A percentile compares a stretch with the other conserved stretches of the same genome.
phyloP scores from a whole-genome alignment of 2,888 invertebrate species.

The Pimpla rufipes region DNA sequence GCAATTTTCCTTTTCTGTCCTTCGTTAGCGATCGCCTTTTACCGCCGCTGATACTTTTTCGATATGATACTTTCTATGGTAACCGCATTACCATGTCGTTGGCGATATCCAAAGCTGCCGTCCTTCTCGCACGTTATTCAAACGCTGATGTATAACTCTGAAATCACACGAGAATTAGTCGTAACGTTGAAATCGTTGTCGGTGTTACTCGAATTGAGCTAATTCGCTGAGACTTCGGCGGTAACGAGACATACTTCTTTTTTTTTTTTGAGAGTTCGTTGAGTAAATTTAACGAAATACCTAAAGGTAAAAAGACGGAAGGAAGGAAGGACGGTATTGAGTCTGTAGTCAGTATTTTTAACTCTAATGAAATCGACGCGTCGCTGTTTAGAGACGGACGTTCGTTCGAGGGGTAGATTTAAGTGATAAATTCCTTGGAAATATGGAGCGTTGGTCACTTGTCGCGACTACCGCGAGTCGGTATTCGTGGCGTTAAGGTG shows the following conservation, averaged over 20 bases:
- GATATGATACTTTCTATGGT: conserved; percentile 45
- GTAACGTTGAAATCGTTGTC: conserved; percentile 8
- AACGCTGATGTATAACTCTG: conserved; percentile 1
- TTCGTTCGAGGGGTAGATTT: conserved; percentile 15
- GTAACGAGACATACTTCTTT: not conserved
- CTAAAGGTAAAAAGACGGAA: conserved; percentile 34
- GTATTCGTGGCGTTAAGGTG: conserved; percentile 52
- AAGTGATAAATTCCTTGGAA: conserved; percentile 14
- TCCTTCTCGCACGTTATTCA: conserved; percentile 20
- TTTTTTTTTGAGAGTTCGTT: not conserved
- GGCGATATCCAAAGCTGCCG: conserved; percentile 24
- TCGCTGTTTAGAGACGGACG: conserved; percentile 32
- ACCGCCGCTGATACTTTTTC: conserved; percentile 38
- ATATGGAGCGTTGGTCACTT: conserved; percentile 8
- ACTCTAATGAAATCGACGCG: conserved; percentile 17
- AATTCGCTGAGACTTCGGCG: not conserved
- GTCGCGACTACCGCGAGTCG: conserved; percentile 14
- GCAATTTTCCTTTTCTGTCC: not conserved
- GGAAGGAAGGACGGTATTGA: conserved; percentile 52
- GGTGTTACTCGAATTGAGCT: too few species aligned
- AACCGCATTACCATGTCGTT: conserved; percentile 25
- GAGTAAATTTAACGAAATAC: not conserved
- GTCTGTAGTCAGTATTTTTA: conserved; percentile 11
- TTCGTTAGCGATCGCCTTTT: conserved; percentile 40
- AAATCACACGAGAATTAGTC: conserved; percentile 3